phyloP scores from a whole-genome alignment of 2,888 invertebrate genomes.

The Mesochorus sp. region DNA sequence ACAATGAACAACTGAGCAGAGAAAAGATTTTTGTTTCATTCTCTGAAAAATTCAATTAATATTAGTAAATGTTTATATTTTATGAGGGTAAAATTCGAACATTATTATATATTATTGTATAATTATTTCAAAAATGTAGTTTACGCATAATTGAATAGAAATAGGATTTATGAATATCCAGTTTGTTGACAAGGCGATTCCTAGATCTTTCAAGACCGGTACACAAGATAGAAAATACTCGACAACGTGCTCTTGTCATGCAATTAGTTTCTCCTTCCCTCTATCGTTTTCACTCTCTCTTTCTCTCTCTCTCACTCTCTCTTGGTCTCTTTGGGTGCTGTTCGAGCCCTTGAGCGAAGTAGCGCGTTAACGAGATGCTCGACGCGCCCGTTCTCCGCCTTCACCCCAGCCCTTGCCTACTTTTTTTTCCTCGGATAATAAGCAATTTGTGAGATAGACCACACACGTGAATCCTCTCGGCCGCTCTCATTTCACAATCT shows the following conservation, averaged over 20 bases:
- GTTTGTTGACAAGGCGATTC: no score
- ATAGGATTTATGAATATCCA: no score
- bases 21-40: no score
- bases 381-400: constrained; percentile 40
- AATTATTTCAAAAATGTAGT: no score
- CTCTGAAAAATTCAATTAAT: background rate
- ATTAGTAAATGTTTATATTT: no score
- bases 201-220: no score
- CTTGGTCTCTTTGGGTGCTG: constrained; percentile 10
- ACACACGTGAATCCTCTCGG: constrained; percentile 3
- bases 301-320: background rate
- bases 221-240: constrained; percentile 25
- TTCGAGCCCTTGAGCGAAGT: constrained; percentile 42
- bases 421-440: constrained; percentile 53
- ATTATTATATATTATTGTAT: no score
- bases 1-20: no score
- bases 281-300: background rate
- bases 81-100: no score
- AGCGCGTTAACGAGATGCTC: constrained; percentile 67
- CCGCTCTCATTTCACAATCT: constrained; percentile 32
- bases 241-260: constrained; percentile 50
- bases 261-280: constrained; percentile 49
- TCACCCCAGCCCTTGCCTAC: background rate
- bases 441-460: constrained; percentile 53
- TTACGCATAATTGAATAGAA: no score